These are phyloP conservation scores for Caenorhabditis uteleia DNA, from an alignment of 2,888 invertebrate genomes.

Conservation along the genomic window DNA sequence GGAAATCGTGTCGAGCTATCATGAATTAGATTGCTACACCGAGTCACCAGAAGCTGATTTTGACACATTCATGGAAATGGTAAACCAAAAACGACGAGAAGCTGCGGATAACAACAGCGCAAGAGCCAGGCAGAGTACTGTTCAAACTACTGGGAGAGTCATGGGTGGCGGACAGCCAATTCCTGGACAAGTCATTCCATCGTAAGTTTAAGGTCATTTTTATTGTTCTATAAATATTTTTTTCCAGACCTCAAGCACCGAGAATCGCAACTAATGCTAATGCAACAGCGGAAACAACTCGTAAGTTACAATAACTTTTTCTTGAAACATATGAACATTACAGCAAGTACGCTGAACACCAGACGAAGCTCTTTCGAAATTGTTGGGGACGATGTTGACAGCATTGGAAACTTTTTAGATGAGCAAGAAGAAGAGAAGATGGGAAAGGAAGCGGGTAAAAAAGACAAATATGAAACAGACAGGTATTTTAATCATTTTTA, in stretches of 20 bases:
- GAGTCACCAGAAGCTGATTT: conserved; percentile 74
- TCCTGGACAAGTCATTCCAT: conserved; percentile 40
- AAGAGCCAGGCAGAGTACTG: conserved; percentile 11
- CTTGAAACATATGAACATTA: neutral
- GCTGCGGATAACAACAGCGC: conserved; percentile 36
- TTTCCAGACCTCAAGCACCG: conserved; percentile 17
- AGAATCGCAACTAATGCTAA: too few relatives aligned
- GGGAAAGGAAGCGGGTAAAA: conserved; percentile 1
- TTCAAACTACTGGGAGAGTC: conserved; percentile 33
- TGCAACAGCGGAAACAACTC: conserved; percentile 8
- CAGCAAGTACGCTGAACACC: conserved; percentile 12
- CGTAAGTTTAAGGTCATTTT: conserved; percentile 5
- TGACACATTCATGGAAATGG: conserved; percentile 66
- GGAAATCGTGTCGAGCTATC: conserved; percentile 56
- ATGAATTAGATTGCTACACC: conserved; percentile 73
- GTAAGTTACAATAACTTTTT: too few relatives aligned
- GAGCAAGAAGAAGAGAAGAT: conserved; percentile 22
- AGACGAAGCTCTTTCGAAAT: conserved; percentile 43
- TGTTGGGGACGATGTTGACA: conserved; percentile 31
- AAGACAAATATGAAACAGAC: conserved; percentile 20
- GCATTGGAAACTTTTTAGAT: conserved; percentile 42
- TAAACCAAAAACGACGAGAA: conserved; percentile 44
- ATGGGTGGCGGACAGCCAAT: conserved; percentile 56
- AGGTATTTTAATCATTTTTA: conserved; percentile 3
- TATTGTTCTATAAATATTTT: neutral